phyloP scores from a whole-genome alignment of 2,113 vertebrate genomes.

The Pampusana beccarii region DNA sequence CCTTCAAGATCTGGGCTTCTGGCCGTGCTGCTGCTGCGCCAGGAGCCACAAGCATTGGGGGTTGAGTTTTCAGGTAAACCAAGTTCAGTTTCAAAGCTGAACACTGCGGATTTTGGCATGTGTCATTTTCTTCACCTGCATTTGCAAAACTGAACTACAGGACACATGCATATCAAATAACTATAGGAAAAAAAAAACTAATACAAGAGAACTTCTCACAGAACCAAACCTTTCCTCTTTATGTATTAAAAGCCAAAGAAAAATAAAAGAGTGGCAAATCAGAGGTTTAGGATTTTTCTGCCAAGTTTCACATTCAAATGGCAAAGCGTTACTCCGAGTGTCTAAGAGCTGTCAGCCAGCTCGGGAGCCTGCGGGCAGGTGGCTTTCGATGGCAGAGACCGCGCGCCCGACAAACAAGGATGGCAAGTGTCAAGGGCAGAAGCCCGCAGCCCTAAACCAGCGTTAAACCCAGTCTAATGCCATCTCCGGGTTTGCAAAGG shows the following conservation, averaged over 20 bases:
- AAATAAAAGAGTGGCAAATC: neutral
- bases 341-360: neutral
- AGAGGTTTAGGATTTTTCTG: neutral
- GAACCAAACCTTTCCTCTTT: neutral
- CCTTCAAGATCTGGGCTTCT: neutral
- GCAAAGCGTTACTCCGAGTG: neutral
- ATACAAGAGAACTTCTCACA: rapidly evolving
- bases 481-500: neutral
- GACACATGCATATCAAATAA: neutral
- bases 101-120: neutral
- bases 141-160: neutral
- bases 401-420: rapidly evolving
- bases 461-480: neutral
- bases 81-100: neutral
- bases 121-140: neutral
- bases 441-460: neutral
- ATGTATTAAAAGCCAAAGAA: neutral
- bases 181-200: neutral
- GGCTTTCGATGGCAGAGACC: neutral
- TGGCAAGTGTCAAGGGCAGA: neutral
- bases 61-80: neutral
- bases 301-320: neutral
- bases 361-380: no score
- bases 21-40: neutral
- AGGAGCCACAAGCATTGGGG: neutral